Base-by-base conservation (phyloP, 23 tunicate species). In the Trididemnum clinides region DNA sequence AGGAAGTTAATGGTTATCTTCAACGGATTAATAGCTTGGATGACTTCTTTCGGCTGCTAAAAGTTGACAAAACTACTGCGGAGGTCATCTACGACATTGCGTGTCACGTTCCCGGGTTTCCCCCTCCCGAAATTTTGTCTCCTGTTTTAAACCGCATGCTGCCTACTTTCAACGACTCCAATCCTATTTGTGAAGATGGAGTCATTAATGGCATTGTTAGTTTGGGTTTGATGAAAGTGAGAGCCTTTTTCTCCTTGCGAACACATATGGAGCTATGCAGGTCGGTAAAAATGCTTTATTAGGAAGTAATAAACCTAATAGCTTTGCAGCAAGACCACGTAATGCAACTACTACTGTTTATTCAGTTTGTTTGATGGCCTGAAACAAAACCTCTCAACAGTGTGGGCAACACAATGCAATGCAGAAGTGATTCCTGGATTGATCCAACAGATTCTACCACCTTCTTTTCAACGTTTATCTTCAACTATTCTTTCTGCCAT, bases 101-200 rank as follows among this genome's bases (percentile, higher is more conserved):
- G 19, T 66, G 75, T 31, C 37, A 15, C n/a, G 31, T 29, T 28
- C 75, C 75, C 6, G 37, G 75, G 22, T 3, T 10, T 66, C 12
- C 12, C 12, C 23, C 18, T 21, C 75, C 75, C 7, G 10, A 29
- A 36, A 15, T 44, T 44, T 44, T 44, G 15, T 44, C 54, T 7
- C 12, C n/a, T n/a, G n/a, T n/a, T n/a, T n/a, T n/a, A n/a, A n/a
- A n/a, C n/a, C 20, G 5, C 21, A 12, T 31, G 2, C 30, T 3
- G 19, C 30, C 22, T 29, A 28, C 37, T 31, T 66, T 66, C 22
- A 23, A 28, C 7, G 6, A 5, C n/a, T 6, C 37, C 12, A 66
- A 66, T 66, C 75, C 75, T 29, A 6, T 66, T 66, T 66, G 75
- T 66, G 75, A 66, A 3, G 37, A 66, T 5, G 23, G 27, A 6